Percentiles rank a stretch among this genome's conserved stretches.
phyloP scores from a whole-genome alignment of 2,797 vertebrate species.

The Coreius guichenoti region DNA sequence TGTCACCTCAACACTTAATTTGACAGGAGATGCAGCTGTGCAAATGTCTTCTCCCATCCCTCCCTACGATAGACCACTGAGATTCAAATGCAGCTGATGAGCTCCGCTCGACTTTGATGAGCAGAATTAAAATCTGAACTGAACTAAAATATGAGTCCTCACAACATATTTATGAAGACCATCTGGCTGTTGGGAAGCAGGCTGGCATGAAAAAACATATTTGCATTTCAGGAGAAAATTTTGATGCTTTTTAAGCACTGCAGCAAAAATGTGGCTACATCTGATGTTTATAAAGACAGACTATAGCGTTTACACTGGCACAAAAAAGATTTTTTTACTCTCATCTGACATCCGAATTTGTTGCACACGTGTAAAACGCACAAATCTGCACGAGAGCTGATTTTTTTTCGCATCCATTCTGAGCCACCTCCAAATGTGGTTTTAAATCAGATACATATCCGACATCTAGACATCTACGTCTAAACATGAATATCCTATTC shows the following conservation, averaged over 20 bases:
- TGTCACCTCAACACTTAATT: conserved; percentile 15
- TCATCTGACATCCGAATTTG: neutral
- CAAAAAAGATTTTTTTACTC: neutral
- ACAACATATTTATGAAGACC: conserved; percentile 40
- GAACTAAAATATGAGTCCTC: conserved; percentile 40
- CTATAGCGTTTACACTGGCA: conserved; percentile 18
- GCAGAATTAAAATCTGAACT: conserved; percentile 26
- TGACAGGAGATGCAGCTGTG: conserved; percentile 28
- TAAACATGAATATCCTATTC: neutral
- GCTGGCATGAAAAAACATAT: neutral
- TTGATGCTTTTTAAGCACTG: conserved; percentile 1
- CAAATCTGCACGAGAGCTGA: neutral
- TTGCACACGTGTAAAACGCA: neutral
- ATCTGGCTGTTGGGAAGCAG: conserved; percentile 45
- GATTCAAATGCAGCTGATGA: conserved; percentile 38
- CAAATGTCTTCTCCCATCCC: neutral
- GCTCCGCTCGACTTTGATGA: conserved; percentile 25
- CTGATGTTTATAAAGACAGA: conserved; percentile 3
- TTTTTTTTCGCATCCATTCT: neutral
- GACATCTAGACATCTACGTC: neutral
- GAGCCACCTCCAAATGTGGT: neutral
- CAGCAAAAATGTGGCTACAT: neutral
- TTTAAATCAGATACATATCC: neutral
- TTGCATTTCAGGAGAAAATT: conserved; percentile 10
- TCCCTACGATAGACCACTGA: neutral